phyloP scores from a whole-genome alignment of 2,797 vertebrate genomes.

The Argya squamiceps region DNA sequence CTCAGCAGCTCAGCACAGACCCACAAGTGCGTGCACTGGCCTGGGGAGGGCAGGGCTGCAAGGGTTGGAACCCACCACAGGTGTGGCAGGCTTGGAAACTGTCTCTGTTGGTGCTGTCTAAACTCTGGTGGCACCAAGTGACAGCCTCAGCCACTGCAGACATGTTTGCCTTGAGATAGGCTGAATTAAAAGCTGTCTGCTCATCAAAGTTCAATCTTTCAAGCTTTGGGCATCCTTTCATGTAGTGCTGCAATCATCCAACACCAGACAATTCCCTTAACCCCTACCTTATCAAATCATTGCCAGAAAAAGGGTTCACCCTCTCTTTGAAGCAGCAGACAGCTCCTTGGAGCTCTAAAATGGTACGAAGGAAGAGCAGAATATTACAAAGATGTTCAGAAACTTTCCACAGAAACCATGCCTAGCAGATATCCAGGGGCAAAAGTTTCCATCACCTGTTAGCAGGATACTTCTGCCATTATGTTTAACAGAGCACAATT shows the following conservation, averaged over 20 bases:
- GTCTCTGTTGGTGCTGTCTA: neutral
- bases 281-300: neutral
- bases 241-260: neutral
- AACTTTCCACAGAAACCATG: neutral
- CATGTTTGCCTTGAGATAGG: fast-evolving
- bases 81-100: neutral
- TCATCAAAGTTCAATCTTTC: neutral
- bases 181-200: slow-evolving; percentile 7
- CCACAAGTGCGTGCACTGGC: neutral
- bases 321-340: neutral
- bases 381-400: neutral
- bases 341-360: neutral
- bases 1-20: neutral
- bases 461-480: neutral
- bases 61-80: neutral
- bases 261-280: neutral
- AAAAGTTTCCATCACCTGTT: neutral
- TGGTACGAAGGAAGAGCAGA: neutral
- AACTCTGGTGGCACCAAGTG: neutral
- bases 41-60: neutral
- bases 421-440: neutral
- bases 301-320: neutral
- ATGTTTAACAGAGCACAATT: neutral
- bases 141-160: neutral
- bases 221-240: neutral